Base-by-base conservation (phyloP, 2,113 vertebrate species). In the Toxostoma redivivum region DNA sequence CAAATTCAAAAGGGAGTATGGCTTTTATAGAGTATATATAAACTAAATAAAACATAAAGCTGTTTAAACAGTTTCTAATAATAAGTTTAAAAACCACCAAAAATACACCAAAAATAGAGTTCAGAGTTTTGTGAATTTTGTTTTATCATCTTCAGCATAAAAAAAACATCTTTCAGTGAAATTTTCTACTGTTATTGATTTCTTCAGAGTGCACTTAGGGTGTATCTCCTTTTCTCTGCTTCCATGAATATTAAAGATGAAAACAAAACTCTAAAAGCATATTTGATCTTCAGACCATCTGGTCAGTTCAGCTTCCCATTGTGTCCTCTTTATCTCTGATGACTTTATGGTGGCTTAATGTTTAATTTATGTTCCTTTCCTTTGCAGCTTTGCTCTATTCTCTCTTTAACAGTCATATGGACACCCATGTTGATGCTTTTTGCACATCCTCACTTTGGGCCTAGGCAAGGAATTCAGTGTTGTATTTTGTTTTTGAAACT, bases 181-280 rank as follows among this genome's bases (percentile, higher is more conserved):
- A 25, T 17, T 76, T 85, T 30, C 7, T 83, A 51, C 5, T 1
- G 1, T 38, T 56, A 64, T 9, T 2, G 2, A 38, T 87, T 84
- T 84, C 25, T 93, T 74, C 25, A 70, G 12, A 62, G 11, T 64
- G 4, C 9, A 83, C 4, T 13, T 9, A 38, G 45, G 12, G 10
- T 42, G 15, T 42, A 48, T 24, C 9, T 66, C 15, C 8, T 85
- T 73, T 86, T 61, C 33, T 74, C 21, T 66, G 12, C 7, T 90
- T 66, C 70, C 12, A 67, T 38, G 25, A 78, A 93, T 50, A 78
- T 16, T 40, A 71, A 90, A 87, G 51, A 65, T 33, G 7, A 81
- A 93, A 85, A 58, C 13, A 81, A 79, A 85, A 58, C 11, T 54
- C 33, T 81, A 24, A 93, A 87, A 93, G 54, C 51, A 27, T 74